Evolutionary conservation across 2,797 vertebrate species (phyloP).

Genomic region (Pangasius mekongensis): DNA sequence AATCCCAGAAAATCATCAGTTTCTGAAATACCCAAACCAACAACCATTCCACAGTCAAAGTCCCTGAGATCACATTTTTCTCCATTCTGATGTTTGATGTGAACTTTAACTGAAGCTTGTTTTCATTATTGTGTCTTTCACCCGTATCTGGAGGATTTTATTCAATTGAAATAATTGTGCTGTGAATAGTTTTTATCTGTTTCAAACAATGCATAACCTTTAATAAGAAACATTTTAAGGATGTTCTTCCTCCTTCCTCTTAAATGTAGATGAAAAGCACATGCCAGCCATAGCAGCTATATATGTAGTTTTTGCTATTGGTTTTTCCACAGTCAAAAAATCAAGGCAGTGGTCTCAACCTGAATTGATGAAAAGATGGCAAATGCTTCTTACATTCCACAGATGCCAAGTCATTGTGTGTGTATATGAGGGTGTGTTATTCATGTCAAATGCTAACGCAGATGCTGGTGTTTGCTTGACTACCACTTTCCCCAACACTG

Average conservation of each 20-base stretch:
- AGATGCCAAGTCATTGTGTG: conserved; percentile 70
- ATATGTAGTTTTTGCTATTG: background rate
- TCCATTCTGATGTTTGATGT: background rate
- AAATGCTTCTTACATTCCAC: conserved; percentile 72
- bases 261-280: background rate
- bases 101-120: background rate
- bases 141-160: background rate
- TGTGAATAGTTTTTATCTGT: background rate
- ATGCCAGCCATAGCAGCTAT: background rate
- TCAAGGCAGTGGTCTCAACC: background rate
- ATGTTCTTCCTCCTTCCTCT: background rate
- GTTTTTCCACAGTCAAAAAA: background rate
- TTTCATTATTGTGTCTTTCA: background rate
- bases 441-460: conserved; percentile 22
- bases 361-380: conserved; percentile 60
- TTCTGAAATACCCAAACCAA: background rate
- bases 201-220: background rate
- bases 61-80: background rate
- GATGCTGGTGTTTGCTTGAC: conserved; percentile 60
- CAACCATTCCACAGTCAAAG: background rate
- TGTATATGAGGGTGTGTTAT: background rate
- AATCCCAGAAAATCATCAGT: background rate
- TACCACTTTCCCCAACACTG: background rate
- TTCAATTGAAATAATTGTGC: background rate
- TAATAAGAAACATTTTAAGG: background rate